Evolutionary conservation across 2,888 invertebrate species (phyloP), one percentile per base, ranked within the genome.

Genomic region (Invenusta paracnida): DNA sequence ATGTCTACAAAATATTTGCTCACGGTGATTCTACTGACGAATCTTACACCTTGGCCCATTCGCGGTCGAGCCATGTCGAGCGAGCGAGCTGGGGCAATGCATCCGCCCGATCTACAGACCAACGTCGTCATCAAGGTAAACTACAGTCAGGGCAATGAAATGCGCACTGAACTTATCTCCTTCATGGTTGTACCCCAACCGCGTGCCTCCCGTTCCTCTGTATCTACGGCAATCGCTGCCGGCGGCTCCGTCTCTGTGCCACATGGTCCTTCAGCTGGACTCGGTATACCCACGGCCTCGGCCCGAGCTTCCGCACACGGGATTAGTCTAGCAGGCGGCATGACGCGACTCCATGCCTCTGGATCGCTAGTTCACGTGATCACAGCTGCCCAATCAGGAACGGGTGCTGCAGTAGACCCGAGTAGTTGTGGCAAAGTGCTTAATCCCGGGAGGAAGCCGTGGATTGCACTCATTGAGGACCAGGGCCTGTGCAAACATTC

Each of bases 371-470:
- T 73, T 23, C 73, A 73, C 23, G 73, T 73, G 23, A 23, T 73
- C 27, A 73, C 11, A 2, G 73, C 73, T 5, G 73, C 5, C 73
- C 2, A 2, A 2, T 73, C 73, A 2, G 73, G 17, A 23, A 23
- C 2, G 73, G 27, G 27, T 2, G 2, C 5, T 5, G 5, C 48
- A 11, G 48, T 48, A 11, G 48, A 17, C 48, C 5, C 48, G 5
- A 48, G 5, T 5, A 23, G 11, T 23, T 73, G 73, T 25, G 73
- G 73, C 2, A 5, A 2, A 2, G 25, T 73, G 11, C 11, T 73
- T 23, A 73, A 73, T 23, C 73, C 73, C 73, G 73, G 73, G 17
- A 73, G 23, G 73, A 73, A 73, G 73, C 73, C 73, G 73, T 73
- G 73, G 73, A 73, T 73, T 25, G 73, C 73, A 2, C 25, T 73